A percentile compares a stretch with the other conserved stretches of the same genome.
phyloP scores from a whole-genome alignment of 1,140 invertebrate genomes.

The Diploscapter pachys region DNA sequence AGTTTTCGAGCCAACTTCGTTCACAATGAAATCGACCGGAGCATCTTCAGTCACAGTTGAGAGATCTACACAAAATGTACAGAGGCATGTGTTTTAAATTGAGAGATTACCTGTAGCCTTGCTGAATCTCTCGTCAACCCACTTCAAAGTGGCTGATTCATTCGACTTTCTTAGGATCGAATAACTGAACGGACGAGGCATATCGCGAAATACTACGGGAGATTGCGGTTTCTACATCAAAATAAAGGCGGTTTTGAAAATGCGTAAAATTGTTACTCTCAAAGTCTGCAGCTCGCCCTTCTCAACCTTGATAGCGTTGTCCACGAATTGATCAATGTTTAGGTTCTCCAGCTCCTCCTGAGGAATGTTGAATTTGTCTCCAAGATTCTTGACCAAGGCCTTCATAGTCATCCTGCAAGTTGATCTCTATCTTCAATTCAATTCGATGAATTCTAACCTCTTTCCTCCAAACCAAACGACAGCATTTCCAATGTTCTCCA shows the following conservation, averaged over 20 bases:
- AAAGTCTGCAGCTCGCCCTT: constrained; percentile 44
- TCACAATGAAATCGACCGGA: background rate
- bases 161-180: constrained; percentile 1
- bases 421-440: background rate
- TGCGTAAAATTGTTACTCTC: constrained; percentile 26
- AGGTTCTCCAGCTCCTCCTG: constrained; percentile 33
- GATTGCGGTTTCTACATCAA: background rate
- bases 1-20: background rate
- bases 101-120: no score
- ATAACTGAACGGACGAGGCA: constrained; percentile 2
- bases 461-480: constrained; percentile 52
- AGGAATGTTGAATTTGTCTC: constrained; percentile 50
- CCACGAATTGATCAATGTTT: constrained; percentile 50
- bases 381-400: constrained; percentile 48
- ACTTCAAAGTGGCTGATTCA: constrained; percentile 1
- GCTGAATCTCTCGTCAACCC: background rate
- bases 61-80: background rate
- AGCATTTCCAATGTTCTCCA: constrained; percentile 47
- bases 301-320: constrained; percentile 51
- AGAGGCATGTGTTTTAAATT: no score
- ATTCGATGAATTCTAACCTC: constrained; percentile 35
- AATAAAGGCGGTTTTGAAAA: background rate
- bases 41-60: background rate
- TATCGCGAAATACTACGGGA: background rate
- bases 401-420: constrained; percentile 48